Conservation (phyloP, 2,113 vertebrate genomes). For the Hyaena hyaena region DNA sequence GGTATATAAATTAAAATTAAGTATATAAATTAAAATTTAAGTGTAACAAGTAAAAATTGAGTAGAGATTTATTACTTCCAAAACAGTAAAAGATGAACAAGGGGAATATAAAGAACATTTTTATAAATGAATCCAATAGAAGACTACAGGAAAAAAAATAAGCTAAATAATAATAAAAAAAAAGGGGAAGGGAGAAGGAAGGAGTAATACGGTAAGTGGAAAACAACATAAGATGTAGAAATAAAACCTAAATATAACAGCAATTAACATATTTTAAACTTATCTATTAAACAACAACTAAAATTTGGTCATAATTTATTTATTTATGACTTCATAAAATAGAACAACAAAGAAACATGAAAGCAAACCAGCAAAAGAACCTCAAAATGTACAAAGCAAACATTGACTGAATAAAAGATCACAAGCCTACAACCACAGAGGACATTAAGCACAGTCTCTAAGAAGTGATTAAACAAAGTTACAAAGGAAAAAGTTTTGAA, state of each 20-base stretch:
- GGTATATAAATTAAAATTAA: slow-evolving; percentile 8
- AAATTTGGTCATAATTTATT: background rate
- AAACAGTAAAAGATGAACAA: background rate
- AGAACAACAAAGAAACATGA: background rate
- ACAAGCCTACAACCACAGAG: background rate
- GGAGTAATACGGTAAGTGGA: background rate
- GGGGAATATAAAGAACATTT: background rate
- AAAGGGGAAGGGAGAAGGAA: background rate
- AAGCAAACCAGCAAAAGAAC: background rate
- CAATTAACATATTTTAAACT: slow-evolving; percentile 32
- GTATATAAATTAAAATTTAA: background rate
- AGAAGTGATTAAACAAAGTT: background rate
- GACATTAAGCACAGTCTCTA: background rate
- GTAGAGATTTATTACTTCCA: background rate
- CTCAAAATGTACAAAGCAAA: background rate
- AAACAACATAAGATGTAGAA: background rate
- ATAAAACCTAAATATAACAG: background rate
- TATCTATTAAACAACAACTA: background rate
- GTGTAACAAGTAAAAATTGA: background rate
- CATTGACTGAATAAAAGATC: background rate
- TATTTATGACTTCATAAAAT: background rate
- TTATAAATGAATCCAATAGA: background rate
- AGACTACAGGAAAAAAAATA: background rate
- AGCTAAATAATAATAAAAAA: background rate
- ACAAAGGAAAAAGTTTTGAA: background rate